Evolutionary conservation across 1,140 invertebrate species (phyloP).

Genomic region (Heliconius hermathena): DNA sequence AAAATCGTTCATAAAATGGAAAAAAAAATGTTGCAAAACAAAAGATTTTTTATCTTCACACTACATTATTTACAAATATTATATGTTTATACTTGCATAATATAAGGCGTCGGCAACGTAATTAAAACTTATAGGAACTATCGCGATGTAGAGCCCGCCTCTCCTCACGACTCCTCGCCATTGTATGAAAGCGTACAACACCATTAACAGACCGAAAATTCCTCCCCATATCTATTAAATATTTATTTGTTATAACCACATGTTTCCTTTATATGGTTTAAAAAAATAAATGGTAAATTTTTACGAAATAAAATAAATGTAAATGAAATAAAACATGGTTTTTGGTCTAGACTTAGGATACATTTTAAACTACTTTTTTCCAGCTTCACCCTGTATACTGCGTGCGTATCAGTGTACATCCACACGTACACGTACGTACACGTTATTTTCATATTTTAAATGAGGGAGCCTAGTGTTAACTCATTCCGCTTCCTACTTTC

Average conservation of each 20-base stretch:
- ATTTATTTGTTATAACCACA: background rate
- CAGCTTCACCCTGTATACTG: too few species aligned
- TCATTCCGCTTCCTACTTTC: too few species aligned
- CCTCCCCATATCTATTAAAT: constrained; percentile 64
- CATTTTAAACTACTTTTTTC: too few species aligned
- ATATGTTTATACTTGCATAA: constrained; percentile 55
- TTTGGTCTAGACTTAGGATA: too few species aligned
- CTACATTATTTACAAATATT: background rate
- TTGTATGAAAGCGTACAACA: constrained; percentile 56
- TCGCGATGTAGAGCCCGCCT: constrained; percentile 50
- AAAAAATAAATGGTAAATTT: background rate
- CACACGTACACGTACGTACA: too few species aligned
- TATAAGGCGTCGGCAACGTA: constrained; percentile 61
- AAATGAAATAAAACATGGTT: too few species aligned
- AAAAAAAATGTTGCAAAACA: too few species aligned
- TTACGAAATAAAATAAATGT: too few species aligned
- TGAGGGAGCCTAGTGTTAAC: too few species aligned
- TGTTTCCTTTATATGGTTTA: background rate
- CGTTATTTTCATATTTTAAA: too few species aligned
- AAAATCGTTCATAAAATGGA: too few species aligned
- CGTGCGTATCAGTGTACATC: too few species aligned
- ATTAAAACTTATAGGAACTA: constrained; percentile 52
- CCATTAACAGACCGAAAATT: constrained; percentile 48
- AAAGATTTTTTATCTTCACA: background rate
- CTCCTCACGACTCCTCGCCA: constrained; percentile 61